Percentiles rank a stretch among this genome's conserved stretches.
phyloP scores from a whole-genome alignment of 2,113 vertebrate genomes.

The Mormoops blainvillei region DNA sequence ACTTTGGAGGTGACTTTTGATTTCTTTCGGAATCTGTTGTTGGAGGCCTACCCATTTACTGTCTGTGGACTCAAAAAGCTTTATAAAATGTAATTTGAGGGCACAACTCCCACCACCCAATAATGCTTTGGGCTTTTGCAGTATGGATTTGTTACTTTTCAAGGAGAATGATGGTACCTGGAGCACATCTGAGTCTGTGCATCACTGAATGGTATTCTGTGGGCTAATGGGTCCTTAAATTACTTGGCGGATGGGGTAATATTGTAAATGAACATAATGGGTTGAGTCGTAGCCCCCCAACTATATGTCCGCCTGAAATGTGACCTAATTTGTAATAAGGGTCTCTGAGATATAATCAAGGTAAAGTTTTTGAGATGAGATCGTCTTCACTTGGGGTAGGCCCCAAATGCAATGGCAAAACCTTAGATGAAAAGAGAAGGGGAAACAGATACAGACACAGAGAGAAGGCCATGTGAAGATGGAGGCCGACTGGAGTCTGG shows the following conservation, averaged over 20 bases:
- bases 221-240: background rate
- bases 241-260: background rate
- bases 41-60: conserved; percentile 11
- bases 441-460: background rate
- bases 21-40: conserved; percentile 27
- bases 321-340: background rate
- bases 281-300: background rate
- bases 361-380: background rate
- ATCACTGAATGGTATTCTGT: background rate
- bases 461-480: background rate
- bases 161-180: background rate
- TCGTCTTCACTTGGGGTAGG: background rate
- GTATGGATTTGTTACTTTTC: background rate
- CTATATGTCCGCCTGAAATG: background rate
- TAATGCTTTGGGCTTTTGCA: background rate
- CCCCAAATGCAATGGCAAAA: background rate
- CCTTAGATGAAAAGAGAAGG: background rate
- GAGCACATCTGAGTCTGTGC: background rate
- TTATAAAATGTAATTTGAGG: conserved; percentile 17
- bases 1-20: background rate
- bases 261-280: background rate
- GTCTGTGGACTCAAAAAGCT: background rate
- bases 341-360: background rate
- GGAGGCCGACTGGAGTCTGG: background rate
- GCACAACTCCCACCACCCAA: background rate